Evolutionary conservation across 2,797 vertebrate species (phyloP).

Genomic region (Gymnothorax reevesii): DNA sequence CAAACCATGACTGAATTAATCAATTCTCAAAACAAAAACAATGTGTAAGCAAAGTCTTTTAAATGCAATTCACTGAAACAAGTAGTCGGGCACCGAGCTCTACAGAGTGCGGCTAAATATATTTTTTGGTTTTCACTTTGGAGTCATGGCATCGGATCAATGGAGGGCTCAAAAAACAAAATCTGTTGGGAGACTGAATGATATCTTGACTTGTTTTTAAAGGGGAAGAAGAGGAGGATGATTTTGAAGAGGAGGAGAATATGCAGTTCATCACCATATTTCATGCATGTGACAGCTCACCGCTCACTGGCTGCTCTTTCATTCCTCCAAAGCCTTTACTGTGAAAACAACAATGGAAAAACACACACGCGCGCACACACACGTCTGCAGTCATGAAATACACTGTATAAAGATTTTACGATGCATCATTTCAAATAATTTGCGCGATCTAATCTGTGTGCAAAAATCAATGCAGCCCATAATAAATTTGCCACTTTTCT

Average conservation of each 20-base stretch:
- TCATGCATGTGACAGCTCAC: slow-evolving; percentile 14
- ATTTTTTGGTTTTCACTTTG: not conserved
- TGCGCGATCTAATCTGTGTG: too few relatives aligned
- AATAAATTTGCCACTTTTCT: too few relatives aligned
- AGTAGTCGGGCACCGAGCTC: not conserved
- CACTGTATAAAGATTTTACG: not conserved
- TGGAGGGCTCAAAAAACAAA: not conserved
- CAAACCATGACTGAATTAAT: not conserved
- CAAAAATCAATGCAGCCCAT: too few relatives aligned
- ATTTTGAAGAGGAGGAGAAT: not conserved
- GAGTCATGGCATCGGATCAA: not conserved
- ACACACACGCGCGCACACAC: not conserved
- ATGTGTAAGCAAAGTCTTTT: not conserved
- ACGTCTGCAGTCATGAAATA: not conserved
- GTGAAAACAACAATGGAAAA: not conserved
- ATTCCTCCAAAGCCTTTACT: not conserved
- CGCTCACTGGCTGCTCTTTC: not conserved
- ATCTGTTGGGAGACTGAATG: not conserved
- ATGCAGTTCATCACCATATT: not conserved
- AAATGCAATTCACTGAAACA: not conserved
- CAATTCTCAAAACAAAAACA: not conserved
- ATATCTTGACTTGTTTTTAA: not conserved
- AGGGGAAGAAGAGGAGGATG: not conserved
- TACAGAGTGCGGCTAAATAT: not conserved
- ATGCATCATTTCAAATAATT: not conserved